These are phyloP conservation scores for Carposina sasakii DNA, from an alignment of 1,140 invertebrate species.

Conservation along the genomic window DNA sequence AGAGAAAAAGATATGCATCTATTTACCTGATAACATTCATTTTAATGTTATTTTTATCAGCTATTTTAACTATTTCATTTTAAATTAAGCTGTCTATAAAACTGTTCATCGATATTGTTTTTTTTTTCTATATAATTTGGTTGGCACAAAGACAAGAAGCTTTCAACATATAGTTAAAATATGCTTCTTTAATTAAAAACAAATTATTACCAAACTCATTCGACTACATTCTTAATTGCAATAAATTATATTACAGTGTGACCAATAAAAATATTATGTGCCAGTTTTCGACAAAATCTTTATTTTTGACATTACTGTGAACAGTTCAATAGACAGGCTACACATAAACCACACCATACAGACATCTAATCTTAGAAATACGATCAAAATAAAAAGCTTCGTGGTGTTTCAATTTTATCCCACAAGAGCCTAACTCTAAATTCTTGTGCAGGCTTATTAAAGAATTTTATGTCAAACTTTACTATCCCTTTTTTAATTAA, in stretches of 20 bases:
- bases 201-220: too few relatives aligned
- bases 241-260: too few relatives aligned
- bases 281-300: too few relatives aligned
- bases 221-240: too few relatives aligned
- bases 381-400: constrained; percentile 26
- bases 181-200: too few relatives aligned
- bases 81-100: constrained; percentile 30
- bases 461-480: constrained; percentile 23
- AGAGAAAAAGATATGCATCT: constrained; percentile 70
- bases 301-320: too few relatives aligned
- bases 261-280: too few relatives aligned
- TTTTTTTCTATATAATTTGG: too few relatives aligned
- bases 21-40: constrained; percentile 60
- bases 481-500: constrained; percentile 40
- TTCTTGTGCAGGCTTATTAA: constrained; percentile 32
- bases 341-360: constrained; percentile 48
- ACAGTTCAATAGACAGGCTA: constrained; percentile 49
- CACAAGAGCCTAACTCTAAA: constrained; percentile 27
- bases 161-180: too few relatives aligned
- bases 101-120: too few relatives aligned
- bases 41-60: constrained; percentile 35
- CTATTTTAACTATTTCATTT: constrained; percentile 48
- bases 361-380: constrained; percentile 43
- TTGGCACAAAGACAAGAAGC: too few relatives aligned
- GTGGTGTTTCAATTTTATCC: constrained; percentile 26